A percentile compares a stretch with the other conserved stretches of the same genome.
These are phyloP conservation scores for Xanthia togata DNA, from an alignment of 2,888 invertebrate species.

Conservation along the genomic window DNA sequence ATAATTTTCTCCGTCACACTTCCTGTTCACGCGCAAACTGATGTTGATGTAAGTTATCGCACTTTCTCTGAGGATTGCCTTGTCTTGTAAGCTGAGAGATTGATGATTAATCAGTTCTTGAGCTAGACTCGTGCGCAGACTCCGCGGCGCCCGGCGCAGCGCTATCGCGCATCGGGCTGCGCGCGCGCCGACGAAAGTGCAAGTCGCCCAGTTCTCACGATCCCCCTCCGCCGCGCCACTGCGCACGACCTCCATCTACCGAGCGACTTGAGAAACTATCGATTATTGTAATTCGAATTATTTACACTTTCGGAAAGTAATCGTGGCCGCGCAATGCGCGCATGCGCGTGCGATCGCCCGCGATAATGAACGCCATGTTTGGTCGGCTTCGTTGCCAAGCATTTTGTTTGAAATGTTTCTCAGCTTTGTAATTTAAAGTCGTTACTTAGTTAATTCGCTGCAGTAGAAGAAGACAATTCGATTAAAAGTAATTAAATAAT, in stretches of 20 bases:
- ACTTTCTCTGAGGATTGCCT: slow-evolving; percentile 71
- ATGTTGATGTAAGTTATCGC: slow-evolving; percentile 57
- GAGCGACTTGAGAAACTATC: slow-evolving; percentile 77
- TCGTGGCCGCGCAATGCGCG: slow-evolving; percentile 73
- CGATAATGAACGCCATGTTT: slow-evolving; percentile 76
- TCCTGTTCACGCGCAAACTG: slow-evolving; percentile 43
- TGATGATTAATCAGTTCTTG: slow-evolving; percentile 80
- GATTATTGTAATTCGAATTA: slow-evolving; percentile 82
- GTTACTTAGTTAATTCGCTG: slow-evolving; percentile 33
- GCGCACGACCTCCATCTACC: slow-evolving; percentile 71
- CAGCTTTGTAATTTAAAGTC: slow-evolving; percentile 50
- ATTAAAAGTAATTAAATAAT: slow-evolving; percentile 23
- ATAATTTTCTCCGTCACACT: slow-evolving; percentile 54
- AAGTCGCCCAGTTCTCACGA: slow-evolving; percentile 89
- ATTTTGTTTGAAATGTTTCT: slow-evolving; percentile 62
- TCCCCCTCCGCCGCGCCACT: slow-evolving; percentile 72
- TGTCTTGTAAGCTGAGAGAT: slow-evolving; percentile 66
- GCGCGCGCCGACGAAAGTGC: slow-evolving; percentile 87
- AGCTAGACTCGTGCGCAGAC: slow-evolving; percentile 83
- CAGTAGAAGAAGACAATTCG: background rate
- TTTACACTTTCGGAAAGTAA: slow-evolving; percentile 83
- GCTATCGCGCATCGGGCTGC: slow-evolving; percentile 78
- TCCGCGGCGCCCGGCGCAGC: slow-evolving; percentile 78
- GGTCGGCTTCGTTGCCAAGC: slow-evolving; percentile 61
- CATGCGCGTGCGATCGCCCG: slow-evolving; percentile 74